A percentile compares a stretch with the other conserved stretches of the same genome.
Conservation (phyloP, 2,113 vertebrate species). For the Mus spicilegus region DNA sequence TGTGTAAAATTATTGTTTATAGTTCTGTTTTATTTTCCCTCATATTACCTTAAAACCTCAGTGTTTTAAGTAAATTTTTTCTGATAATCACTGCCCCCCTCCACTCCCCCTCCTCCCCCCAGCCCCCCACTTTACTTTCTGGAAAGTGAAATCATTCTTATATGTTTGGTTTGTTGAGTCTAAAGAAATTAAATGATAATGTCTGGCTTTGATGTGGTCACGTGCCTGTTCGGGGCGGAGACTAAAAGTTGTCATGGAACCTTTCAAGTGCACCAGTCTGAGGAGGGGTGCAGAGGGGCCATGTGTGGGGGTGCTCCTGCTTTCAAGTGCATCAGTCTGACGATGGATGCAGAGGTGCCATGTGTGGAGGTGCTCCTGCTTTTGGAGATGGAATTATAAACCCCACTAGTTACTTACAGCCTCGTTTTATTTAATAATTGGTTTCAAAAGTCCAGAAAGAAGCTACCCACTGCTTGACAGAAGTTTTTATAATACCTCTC, state of each 20-base stretch:
- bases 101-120: too few species aligned
- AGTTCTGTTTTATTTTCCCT: constrained; percentile 15
- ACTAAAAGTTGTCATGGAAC: not conserved
- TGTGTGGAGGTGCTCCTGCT: constrained; percentile 15
- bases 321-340: not conserved
- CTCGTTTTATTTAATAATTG: constrained; percentile 27
- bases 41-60: constrained; percentile 7
- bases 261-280: not conserved
- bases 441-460: not conserved
- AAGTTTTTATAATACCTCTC: not conserved
- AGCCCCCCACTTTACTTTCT: not conserved
- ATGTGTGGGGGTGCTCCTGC: not conserved
- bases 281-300: not conserved
- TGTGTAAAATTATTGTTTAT: not conserved
- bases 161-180: constrained; percentile 16
- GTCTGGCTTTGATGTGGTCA: not conserved
- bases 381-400: not conserved
- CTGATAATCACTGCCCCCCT: not conserved
- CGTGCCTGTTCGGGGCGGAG: not conserved
- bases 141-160: constrained; percentile 16
- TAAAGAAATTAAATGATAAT: not conserved
- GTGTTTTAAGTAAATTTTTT: not conserved
- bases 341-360: not conserved
- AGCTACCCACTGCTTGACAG: not conserved
- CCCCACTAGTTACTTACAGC: not conserved